Evolutionary conservation across 1,140 invertebrate species (phyloP).

Genomic region (Euwallacea fornicatus): DNA sequence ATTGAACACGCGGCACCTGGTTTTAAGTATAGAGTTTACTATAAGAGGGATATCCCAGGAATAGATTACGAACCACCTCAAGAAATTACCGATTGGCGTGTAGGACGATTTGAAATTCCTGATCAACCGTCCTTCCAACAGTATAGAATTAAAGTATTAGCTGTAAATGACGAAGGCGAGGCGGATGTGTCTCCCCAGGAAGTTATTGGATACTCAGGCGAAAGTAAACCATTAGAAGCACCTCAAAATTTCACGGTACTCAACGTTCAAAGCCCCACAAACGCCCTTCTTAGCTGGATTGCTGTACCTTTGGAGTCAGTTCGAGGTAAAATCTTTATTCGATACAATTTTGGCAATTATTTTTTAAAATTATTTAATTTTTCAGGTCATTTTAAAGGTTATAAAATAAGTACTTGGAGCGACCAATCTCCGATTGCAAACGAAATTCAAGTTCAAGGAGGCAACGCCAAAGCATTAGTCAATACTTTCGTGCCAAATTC

Average conservation of each 20-base stretch:
- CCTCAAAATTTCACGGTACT: slow-evolving; percentile 83
- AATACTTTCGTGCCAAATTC: slow-evolving; percentile 86
- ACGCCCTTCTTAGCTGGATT: slow-evolving; percentile 82
- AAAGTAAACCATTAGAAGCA: slow-evolving; percentile 81
- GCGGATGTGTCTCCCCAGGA: slow-evolving; percentile 80
- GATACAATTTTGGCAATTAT: background rate
- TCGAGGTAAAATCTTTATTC: slow-evolving; percentile 58
- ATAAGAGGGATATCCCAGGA: slow-evolving; percentile 77
- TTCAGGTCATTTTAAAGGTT: slow-evolving; percentile 82
- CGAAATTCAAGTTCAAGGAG: slow-evolving; percentile 78
- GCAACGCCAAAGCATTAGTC: slow-evolving; percentile 72
- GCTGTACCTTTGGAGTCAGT: slow-evolving; percentile 75
- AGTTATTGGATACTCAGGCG: slow-evolving; percentile 91
- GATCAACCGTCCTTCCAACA: slow-evolving; percentile 90
- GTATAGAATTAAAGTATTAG: slow-evolving; percentile 90
- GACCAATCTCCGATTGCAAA: slow-evolving; percentile 63
- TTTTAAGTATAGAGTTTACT: slow-evolving; percentile 90
- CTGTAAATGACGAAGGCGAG: slow-evolving; percentile 88
- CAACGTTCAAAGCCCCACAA: slow-evolving; percentile 71
- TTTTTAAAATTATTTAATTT: background rate
- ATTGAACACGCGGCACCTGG: slow-evolving; percentile 95
- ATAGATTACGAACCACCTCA: slow-evolving; percentile 68
- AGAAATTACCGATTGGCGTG: slow-evolving; percentile 78
- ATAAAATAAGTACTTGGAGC: slow-evolving; percentile 95
- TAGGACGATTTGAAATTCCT: slow-evolving; percentile 66